Evolutionary conservation across 1,140 invertebrate genomes (phyloP).

Genomic region (Drosophila azteca): DNA sequence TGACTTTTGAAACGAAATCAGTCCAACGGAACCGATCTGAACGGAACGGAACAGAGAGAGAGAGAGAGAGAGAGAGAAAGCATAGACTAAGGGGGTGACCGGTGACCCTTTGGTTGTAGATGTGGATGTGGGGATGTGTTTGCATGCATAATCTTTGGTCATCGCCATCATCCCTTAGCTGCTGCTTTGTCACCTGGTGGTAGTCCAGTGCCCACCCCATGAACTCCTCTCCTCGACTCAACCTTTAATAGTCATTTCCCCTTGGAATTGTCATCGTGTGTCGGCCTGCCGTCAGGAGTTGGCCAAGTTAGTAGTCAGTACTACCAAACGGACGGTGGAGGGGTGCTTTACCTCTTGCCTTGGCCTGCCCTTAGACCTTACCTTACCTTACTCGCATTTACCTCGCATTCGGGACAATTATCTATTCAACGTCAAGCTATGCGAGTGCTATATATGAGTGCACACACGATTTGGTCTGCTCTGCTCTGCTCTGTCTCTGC

Average conservation of each 20-base stretch:
- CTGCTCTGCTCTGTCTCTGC: conserved; percentile 4
- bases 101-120: conserved; percentile 39
- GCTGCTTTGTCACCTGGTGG: conserved; percentile 66
- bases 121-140: conserved; percentile 36
- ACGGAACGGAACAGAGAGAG: conserved; percentile 6
- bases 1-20: conserved; percentile 74
- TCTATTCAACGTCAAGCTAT: conserved; percentile 81
- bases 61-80: neutral
- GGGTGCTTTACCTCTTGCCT: conserved; percentile 32
- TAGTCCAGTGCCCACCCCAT: conserved; percentile 35
- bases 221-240: conserved; percentile 28
- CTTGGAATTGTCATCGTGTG: conserved; percentile 69
- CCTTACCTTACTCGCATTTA: conserved; percentile 72
- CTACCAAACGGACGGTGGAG: neutral
- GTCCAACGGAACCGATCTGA: conserved; percentile 71
- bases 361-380: conserved; percentile 30
- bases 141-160: conserved; percentile 79
- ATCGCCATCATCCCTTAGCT: conserved; percentile 70
- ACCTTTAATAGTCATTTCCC: conserved; percentile 69
- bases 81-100: conserved; percentile 24
- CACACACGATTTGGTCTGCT: conserved; percentile 77
- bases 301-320: conserved; percentile 31
- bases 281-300: conserved; percentile 42
- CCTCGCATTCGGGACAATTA: conserved; percentile 81
- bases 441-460: conserved; percentile 67